A percentile compares a stretch with the other conserved stretches of the same genome.
Evolutionary conservation across 2,797 vertebrate genomes (phyloP).

Genomic region (Lagodon rhomboides): DNA sequence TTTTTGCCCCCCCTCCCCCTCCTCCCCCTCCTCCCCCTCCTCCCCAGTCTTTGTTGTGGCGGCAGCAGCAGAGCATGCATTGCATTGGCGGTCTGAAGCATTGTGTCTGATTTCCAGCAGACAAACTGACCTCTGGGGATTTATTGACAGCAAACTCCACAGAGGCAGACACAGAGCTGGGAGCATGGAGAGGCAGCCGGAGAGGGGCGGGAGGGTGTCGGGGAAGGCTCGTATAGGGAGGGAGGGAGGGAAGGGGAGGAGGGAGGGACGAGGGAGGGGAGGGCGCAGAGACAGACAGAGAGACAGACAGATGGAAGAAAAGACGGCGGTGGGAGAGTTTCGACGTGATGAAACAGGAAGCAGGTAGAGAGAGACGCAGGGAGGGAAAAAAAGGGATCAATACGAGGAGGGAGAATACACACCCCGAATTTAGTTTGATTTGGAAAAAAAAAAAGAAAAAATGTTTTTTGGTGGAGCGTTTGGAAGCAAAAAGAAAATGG

Average conservation of each 20-base stretch:
- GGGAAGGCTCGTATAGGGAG: conserved; percentile 55
- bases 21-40: conserved; percentile 37
- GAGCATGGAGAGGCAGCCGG: conserved; percentile 76
- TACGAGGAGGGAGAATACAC: conserved; percentile 35
- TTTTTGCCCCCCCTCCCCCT: conserved; percentile 29
- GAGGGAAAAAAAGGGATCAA: conserved; percentile 54
- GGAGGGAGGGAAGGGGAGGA: conserved; percentile 11
- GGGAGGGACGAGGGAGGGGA: background rate
- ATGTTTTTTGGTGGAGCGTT: conserved; percentile 66
- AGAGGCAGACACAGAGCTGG: conserved; percentile 91
- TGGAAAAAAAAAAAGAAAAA: conserved; percentile 34
- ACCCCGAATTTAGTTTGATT: conserved; percentile 66
- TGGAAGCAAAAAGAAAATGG: conserved; percentile 84
- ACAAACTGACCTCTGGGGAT: conserved; percentile 99
- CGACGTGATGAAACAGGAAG: conserved; percentile 78
- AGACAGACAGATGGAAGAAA: conserved; percentile 70
- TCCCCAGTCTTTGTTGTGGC: conserved; percentile 92
- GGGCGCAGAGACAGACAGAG: conserved; percentile 46
- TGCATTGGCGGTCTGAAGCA: conserved; percentile 95
- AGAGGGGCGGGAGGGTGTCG: conserved; percentile 66
- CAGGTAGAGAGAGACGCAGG: conserved; percentile 71
- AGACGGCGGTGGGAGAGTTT: conserved; percentile 68
- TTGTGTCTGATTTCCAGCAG: conserved; percentile 99
- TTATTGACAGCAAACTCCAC: conserved; percentile 99
- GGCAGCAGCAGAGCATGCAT: conserved; percentile 95